Conservation (phyloP, 1,140 invertebrate species). For the Drosophila suzukii region DNA sequence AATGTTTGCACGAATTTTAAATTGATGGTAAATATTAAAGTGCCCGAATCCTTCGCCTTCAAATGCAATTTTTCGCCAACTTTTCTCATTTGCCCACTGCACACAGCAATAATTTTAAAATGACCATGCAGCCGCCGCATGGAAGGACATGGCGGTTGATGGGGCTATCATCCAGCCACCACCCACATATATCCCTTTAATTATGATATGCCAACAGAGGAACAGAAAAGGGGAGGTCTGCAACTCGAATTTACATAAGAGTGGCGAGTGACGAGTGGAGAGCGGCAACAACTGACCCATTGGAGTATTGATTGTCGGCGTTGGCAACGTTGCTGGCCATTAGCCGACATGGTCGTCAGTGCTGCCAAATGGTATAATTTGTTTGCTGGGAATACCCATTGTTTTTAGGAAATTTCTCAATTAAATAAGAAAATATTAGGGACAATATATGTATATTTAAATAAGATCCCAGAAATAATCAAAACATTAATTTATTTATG, state of each 20-base stretch:
- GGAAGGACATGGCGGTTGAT: conserved; percentile 43
- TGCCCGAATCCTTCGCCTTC: conserved; percentile 15
- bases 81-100: conserved; percentile 65
- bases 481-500: no score
- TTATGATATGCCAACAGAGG: conserved; percentile 48
- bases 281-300: conserved; percentile 34
- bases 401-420: no score
- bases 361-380: neutral
- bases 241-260: conserved; percentile 46
- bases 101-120: conserved; percentile 74
- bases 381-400: no score
- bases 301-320: conserved; percentile 67
- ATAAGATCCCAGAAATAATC: no score
- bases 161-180: conserved; percentile 40
- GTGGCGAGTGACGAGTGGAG: conserved; percentile 16
- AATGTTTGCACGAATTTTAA: conserved; percentile 47
- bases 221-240: neutral
- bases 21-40: conserved; percentile 63
- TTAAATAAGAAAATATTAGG: no score
- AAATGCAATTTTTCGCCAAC: conserved; percentile 66
- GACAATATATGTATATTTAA: no score
- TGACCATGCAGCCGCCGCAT: conserved; percentile 48
- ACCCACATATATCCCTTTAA: conserved; percentile 73
- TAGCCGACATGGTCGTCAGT: conserved; percentile 34
- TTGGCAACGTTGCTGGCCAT: conserved; percentile 42